phyloP scores from a whole-genome alignment of 2,113 vertebrate genomes.

The Leucopternis melanops region DNA sequence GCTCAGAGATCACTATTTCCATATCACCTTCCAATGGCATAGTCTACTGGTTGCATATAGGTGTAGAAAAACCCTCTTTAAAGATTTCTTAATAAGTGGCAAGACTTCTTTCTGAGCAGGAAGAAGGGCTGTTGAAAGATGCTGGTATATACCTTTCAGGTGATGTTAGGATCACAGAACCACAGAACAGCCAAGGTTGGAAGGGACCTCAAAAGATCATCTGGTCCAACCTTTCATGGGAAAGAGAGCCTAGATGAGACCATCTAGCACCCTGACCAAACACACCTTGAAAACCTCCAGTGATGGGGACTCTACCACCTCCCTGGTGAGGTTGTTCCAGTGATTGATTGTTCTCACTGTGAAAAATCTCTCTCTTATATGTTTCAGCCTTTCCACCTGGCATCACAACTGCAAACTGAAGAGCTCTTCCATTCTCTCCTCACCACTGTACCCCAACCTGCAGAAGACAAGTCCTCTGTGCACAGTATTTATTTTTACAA shows the following conservation, averaged over 20 bases:
- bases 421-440: neutral
- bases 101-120: neutral
- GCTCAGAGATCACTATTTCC: neutral
- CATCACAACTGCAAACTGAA: neutral
- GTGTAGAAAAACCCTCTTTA: neutral
- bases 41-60: accelerated
- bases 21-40: neutral
- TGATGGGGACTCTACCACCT: neutral
- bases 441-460: neutral
- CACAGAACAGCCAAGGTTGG: neutral
- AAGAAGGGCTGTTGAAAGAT: neutral
- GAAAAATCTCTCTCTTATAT: neutral
- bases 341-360: neutral
- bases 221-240: neutral
- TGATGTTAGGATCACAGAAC: neutral
- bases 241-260: neutral
- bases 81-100: neutral
- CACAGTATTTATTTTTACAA: neutral
- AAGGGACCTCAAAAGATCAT: neutral
- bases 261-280: neutral
- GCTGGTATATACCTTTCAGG: neutral
- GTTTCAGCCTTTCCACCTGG: neutral
- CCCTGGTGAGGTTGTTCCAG: neutral
- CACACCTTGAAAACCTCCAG: neutral
- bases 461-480: neutral